Conservation (phyloP, 2,888 invertebrate genomes). For the Caradrina clavipalpis region DNA sequence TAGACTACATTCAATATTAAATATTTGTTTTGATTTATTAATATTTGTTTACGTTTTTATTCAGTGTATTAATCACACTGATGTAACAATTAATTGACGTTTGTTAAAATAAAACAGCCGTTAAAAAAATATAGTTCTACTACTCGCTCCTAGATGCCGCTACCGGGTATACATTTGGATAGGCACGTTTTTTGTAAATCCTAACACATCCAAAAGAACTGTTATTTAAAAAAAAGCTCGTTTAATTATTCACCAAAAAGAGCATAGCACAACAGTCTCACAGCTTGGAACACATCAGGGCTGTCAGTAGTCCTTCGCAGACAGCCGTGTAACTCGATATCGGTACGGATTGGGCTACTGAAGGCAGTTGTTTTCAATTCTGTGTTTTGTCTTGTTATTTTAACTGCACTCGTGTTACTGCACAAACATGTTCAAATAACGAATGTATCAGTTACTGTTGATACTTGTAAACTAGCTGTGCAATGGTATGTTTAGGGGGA, state of each 20-base stretch:
- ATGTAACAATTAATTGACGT: no score
- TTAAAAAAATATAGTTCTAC: conserved; percentile 22
- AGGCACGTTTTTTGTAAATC: neutral
- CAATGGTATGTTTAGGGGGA: neutral
- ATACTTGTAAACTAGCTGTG: conserved; percentile 37
- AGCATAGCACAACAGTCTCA: conserved; percentile 20
- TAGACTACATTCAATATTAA: neutral
- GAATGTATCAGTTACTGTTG: conserved; percentile 54
- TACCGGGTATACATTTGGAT: neutral
- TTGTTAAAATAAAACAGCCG: no score
- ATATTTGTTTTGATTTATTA: neutral
- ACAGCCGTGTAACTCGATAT: conserved; percentile 66
- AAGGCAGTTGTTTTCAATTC: conserved; percentile 69
- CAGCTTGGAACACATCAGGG: conserved; percentile 46
- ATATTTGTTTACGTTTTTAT: no score
- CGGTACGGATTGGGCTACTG: conserved; percentile 61
- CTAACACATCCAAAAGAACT: neutral
- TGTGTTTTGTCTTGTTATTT: conserved; percentile 69
- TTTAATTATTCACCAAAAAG: conserved; percentile 27
- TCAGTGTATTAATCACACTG: no score
- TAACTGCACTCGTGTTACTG: conserved; percentile 59
- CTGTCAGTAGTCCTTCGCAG: conserved; percentile 51
- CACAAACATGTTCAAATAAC: conserved; percentile 51
- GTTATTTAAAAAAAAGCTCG: neutral
- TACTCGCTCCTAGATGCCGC: conserved; percentile 66